Base-by-base conservation (phyloP, 2,888 invertebrate species). In the Trilocha varians region DNA sequence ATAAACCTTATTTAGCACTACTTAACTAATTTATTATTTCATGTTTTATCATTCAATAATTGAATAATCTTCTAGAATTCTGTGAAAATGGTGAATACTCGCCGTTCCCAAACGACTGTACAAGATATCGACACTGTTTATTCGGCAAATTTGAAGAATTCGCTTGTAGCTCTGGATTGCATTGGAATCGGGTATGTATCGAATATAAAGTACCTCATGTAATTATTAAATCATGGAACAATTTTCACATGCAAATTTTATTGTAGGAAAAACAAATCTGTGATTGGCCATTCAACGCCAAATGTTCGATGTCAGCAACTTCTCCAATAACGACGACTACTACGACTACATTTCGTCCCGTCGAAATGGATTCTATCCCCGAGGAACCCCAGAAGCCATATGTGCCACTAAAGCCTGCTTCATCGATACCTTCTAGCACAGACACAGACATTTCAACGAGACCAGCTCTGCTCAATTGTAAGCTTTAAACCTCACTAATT, bases 131-230 rank as follows among this genome's bases (percentile, higher is more conserved):
- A 46, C 90, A 92, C 48, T 96, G 96, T 55, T 78, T 94, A 13
- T 94, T 94, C 88, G 93, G 93, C 25, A 90, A 91, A 57, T 91
- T 90, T 44, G 90, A 93, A 64, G 87, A 89, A 13, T 91, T 90
- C 55, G 78, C 89, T 11, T 96, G 95, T 67, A 88, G 90, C 34
- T 86, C 89, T 6, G 92, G 92, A 11, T 76, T 94, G 25, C 91
- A 93, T 53, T 94, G 92, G 90, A 93, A 92, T 66, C 86, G 87
- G 63, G 91, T 91, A 77, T 76, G 11, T 34, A 5, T 32, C n/a
- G n/a, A 32, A 32, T 11, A 5, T 3, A 32, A n/a, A 32, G 9
- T n/a, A n/a, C n/a, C n/a, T n/a, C n/a, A n/a, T n/a, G n/a, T n/a
- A n/a, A n/a, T n/a, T n/a, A n/a, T n/a, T n/a, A n/a, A n/a, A n/a